Percentiles rank a stretch among this genome's conserved stretches.
Evolutionary conservation across 2,888 invertebrate genomes (phyloP).

Genomic region (Antheraea assamensis): DNA sequence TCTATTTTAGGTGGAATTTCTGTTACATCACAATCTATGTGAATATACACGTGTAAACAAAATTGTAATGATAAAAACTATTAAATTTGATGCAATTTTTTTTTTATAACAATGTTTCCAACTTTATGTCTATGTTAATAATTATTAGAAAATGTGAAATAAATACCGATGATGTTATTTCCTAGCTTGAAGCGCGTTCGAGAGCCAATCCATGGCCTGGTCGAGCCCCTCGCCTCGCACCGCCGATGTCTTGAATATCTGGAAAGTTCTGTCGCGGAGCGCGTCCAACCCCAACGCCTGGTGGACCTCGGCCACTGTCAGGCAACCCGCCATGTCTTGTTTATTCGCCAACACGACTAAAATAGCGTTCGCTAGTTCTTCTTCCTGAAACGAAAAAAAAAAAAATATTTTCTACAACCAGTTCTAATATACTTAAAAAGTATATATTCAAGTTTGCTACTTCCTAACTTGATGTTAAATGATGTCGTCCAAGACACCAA

Average conservation of each 20-base stretch:
- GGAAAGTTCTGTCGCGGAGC: constrained; percentile 98
- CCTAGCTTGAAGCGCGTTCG: constrained; percentile 93
- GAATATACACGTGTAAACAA: too few relatives aligned
- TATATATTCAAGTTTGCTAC: too few relatives aligned
- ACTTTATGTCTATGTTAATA: not conserved
- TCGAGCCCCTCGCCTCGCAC: constrained; percentile 98
- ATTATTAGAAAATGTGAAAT: not conserved
- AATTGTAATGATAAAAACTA: too few relatives aligned
- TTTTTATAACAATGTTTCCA: not conserved
- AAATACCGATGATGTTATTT: constrained; percentile 83
- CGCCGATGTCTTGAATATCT: constrained; percentile 99
- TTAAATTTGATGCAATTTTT: too few relatives aligned
- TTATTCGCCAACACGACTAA: constrained; percentile 99
- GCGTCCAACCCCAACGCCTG: constrained; percentile 97
- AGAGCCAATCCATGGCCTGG: constrained; percentile 99
- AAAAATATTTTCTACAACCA: too few relatives aligned
- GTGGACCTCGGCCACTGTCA: constrained; percentile 98
- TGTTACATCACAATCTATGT: too few relatives aligned
- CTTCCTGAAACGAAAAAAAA: constrained; percentile 85
- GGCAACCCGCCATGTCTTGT: constrained; percentile 99
- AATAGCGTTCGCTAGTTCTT: constrained; percentile 97
- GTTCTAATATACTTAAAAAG: too few relatives aligned
- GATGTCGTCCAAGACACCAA: too few relatives aligned
- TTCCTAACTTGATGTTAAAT: too few relatives aligned
- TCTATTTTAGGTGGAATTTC: too few relatives aligned